Evolutionary conservation across 1,140 invertebrate species (phyloP).

Genomic region (Samia ricini): DNA sequence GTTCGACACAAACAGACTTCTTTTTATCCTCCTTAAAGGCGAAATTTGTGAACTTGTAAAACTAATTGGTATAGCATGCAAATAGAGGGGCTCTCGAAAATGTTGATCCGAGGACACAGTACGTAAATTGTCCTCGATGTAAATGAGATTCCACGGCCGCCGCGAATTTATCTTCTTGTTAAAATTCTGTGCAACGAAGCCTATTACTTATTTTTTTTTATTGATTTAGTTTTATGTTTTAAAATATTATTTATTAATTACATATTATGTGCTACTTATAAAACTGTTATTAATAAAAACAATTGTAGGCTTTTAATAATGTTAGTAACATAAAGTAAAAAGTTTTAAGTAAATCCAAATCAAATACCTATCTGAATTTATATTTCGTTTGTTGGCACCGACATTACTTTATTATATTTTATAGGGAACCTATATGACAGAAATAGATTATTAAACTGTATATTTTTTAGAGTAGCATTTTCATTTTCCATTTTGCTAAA

Average conservation of each 20-base stretch:
- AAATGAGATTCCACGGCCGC: constrained; percentile 41
- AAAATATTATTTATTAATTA: neutral
- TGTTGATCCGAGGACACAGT: constrained; percentile 33
- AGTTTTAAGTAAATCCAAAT: too few relatives aligned
- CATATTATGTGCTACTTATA: too few relatives aligned
- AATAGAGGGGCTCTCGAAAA: constrained; percentile 41
- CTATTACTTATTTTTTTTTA: neutral
- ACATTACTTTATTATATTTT: too few relatives aligned
- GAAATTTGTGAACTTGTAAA: constrained; percentile 64
- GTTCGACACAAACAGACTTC: neutral
- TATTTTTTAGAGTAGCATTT: too few relatives aligned
- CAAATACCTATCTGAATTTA: too few relatives aligned
- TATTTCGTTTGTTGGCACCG: too few relatives aligned
- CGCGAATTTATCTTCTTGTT: constrained; percentile 23
- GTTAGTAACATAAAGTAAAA: too few relatives aligned
- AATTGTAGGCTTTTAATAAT: too few relatives aligned
- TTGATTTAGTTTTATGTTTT: neutral
- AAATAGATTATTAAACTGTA: too few relatives aligned
- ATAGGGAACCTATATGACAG: too few relatives aligned
- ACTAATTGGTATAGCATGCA: constrained; percentile 64
- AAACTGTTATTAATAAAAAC: too few relatives aligned
- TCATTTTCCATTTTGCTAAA: too few relatives aligned
- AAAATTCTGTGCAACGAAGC: neutral
- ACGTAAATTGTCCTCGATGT: constrained; percentile 52
- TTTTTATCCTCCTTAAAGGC: constrained; percentile 30